Conservation (phyloP, 2,797 vertebrate genomes). For the Ctenopoma multispine region DNA sequence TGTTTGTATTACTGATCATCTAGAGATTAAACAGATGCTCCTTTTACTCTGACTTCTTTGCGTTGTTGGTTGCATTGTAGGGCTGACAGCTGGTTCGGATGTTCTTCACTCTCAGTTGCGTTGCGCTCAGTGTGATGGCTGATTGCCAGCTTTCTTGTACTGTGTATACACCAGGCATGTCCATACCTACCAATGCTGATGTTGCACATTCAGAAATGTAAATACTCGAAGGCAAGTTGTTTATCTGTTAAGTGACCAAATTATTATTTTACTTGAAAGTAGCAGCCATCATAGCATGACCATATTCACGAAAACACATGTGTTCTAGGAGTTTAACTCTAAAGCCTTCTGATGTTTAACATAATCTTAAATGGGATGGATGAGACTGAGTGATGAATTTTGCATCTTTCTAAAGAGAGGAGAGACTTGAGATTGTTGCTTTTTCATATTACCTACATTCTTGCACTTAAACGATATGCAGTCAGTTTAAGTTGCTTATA, state of each 20-base stretch:
- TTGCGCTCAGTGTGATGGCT: slow-evolving; percentile 77
- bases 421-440: slow-evolving; percentile 38
- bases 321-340: slow-evolving; percentile 47
- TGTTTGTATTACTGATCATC: slow-evolving; percentile 62
- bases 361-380: slow-evolving; percentile 4
- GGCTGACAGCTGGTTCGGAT: slow-evolving; percentile 46
- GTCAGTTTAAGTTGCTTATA: slow-evolving; percentile 57
- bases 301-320: slow-evolving; percentile 32
- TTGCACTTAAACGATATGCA: slow-evolving; percentile 72
- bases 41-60: slow-evolving; percentile 54
- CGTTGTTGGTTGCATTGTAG: slow-evolving; percentile 52
- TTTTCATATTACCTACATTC: slow-evolving; percentile 60
- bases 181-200: slow-evolving; percentile 87
- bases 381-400: slow-evolving; percentile 37
- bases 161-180: slow-evolving; percentile 80
- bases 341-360: slow-evolving; percentile 42
- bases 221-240: slow-evolving; percentile 78
- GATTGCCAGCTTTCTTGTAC: slow-evolving; percentile 85
- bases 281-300: slow-evolving; percentile 59
- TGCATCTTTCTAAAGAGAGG: slow-evolving; percentile 16
- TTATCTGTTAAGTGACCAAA: slow-evolving; percentile 80
- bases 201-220: slow-evolving; percentile 90
- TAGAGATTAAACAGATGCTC: slow-evolving; percentile 64
- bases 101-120: slow-evolving; percentile 64
- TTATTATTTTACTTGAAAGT: slow-evolving; percentile 39